Percentiles rank a stretch among this genome's conserved stretches.
Conservation (phyloP, 2,113 vertebrate genomes). For the Microtus richardsoni region DNA sequence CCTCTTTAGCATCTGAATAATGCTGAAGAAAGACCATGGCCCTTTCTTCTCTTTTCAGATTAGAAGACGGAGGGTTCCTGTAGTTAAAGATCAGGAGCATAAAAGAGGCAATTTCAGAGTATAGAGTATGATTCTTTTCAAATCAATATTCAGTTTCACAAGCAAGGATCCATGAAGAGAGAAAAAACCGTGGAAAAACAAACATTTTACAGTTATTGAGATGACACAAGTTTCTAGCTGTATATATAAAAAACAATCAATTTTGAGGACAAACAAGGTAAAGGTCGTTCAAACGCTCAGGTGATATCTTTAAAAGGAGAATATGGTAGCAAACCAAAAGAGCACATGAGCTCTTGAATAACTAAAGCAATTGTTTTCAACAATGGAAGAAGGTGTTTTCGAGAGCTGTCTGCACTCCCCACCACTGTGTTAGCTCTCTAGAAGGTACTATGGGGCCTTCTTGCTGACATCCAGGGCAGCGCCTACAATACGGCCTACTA, state of each 20-base stretch:
- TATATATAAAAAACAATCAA: not conserved
- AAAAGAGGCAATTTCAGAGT: constrained; percentile 15
- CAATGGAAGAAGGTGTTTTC: not conserved
- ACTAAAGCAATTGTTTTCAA: not conserved
- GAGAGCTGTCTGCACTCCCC: too few species aligned
- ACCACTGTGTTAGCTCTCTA: not conserved
- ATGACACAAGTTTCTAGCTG: not conserved
- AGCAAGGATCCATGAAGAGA: constrained; percentile 37
- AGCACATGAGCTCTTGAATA: not conserved
- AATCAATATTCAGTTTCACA: constrained; percentile 64
- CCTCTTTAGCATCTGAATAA: not conserved
- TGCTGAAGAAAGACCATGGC: not conserved
- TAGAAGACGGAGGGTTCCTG: not conserved
- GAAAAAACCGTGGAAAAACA: constrained; percentile 44
- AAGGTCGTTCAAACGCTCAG: not conserved
- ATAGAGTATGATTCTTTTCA: not conserved
- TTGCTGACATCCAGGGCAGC: not conserved
- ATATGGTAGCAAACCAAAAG: not conserved
- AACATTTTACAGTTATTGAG: constrained; percentile 50
- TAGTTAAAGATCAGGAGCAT: not conserved
- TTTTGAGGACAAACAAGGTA: constrained; percentile 45
- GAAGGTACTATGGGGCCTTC: not conserved
- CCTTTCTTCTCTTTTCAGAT: not conserved
- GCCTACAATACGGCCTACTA: not conserved
- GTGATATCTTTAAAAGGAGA: not conserved